These are phyloP conservation scores for Martes martes DNA, from an alignment of 2,113 vertebrate species.

Conservation along the genomic window DNA sequence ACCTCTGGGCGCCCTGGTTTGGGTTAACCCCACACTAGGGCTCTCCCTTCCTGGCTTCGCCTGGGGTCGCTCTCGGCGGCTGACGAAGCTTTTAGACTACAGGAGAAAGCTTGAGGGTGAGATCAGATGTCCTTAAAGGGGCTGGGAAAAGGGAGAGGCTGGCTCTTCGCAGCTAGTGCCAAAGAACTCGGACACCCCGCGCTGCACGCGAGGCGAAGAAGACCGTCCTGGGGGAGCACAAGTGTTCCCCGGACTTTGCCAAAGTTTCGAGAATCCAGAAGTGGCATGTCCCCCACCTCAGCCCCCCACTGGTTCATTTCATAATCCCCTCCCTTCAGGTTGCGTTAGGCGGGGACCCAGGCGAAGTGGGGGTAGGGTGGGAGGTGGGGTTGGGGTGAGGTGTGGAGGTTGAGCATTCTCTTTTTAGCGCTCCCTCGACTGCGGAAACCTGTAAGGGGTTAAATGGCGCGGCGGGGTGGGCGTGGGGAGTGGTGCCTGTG, in stretches of 20 bases:
- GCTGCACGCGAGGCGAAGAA: neutral
- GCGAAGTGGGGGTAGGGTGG: neutral
- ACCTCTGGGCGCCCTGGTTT: conserved; percentile 26
- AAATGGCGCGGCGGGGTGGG: neutral
- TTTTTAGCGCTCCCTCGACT: neutral
- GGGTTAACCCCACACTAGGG: neutral
- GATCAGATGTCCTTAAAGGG: conserved; percentile 32
- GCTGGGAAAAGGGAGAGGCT: conserved; percentile 19
- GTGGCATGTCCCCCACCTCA: neutral
- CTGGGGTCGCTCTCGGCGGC: conserved; percentile 19
- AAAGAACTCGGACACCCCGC: conserved; percentile 35
- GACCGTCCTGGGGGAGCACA: conserved; percentile 6
- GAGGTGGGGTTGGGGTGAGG: neutral
- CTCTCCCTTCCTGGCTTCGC: neutral
- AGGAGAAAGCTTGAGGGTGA: conserved; percentile 40
- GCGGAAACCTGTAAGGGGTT: neutral
- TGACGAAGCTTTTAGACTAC: neutral
- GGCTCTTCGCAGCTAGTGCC: neutral
- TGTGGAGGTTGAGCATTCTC: neutral
- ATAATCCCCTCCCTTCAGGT: neutral
- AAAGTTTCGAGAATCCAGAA: neutral
- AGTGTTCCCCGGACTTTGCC: conserved; percentile 28
- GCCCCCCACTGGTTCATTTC: conserved; percentile 14
- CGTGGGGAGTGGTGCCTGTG: neutral
- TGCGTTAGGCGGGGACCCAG: neutral